A percentile compares a stretch with the other conserved stretches of the same genome.
These are phyloP conservation scores for Malurus splendens DNA, from an alignment of 2,797 vertebrate genomes.

Conservation along the genomic window DNA sequence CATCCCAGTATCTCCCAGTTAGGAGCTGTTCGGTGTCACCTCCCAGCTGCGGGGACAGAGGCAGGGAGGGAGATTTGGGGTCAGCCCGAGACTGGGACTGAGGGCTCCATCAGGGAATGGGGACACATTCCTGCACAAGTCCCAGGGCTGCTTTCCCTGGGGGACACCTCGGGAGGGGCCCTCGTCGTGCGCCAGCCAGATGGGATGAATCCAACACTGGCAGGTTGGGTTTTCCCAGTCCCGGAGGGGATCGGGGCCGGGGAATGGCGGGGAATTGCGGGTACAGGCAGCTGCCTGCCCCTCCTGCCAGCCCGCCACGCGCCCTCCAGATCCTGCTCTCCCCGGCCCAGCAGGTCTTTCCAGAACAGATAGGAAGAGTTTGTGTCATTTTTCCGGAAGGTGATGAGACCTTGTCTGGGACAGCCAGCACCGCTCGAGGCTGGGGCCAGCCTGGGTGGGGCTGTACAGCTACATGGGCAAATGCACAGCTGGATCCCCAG, in stretches of 20 bases:
- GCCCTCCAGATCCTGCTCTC: not conserved
- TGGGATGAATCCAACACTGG: not conserved
- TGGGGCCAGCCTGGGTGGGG: not conserved
- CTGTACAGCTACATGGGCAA: not conserved
- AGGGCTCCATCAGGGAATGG: accelerated
- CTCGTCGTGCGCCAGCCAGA: not conserved
- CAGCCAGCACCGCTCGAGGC: not conserved
- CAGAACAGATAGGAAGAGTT: conserved; percentile 40
- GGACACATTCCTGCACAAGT: not conserved
- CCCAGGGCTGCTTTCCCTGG: not conserved
- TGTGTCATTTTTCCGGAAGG: conserved; percentile 37
- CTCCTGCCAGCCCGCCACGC: not conserved
- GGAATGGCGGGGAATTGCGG: not conserved
- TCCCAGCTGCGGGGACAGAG: accelerated
- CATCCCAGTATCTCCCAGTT: not conserved
- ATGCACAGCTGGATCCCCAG: not conserved
- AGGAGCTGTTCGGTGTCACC: not conserved
- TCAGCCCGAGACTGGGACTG: not conserved
- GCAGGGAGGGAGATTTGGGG: not conserved
- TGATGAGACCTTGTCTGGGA: conserved; percentile 7
- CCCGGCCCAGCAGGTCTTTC: conserved; percentile 44
- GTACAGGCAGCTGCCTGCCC: conserved; percentile 5
- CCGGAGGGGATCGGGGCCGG: accelerated
- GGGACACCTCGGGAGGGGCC: not conserved
- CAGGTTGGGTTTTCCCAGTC: not conserved